Base-by-base conservation (phyloP, 2,113 vertebrate genomes). In the Phalacrocorax pelagicus region DNA sequence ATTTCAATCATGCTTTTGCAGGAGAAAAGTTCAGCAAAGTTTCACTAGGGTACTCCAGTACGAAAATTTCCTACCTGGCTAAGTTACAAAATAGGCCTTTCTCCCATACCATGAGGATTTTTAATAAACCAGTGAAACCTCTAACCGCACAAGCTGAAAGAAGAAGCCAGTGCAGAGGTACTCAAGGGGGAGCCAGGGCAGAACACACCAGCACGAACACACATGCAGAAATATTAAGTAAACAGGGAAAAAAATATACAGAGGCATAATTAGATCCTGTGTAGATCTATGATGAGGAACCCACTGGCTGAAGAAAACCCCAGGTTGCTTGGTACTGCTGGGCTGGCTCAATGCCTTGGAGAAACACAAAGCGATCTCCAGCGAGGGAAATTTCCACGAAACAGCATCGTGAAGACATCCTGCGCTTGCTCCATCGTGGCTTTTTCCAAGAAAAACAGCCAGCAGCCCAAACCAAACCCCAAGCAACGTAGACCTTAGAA, bases 361-460 rank as follows among this genome's bases (percentile, higher is more conserved):
- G 96, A 95, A 98, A 96, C 91, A 94, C 81, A 92, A 40, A 95
- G 81, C 0, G 9, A 97, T 96, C 97, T 92, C 93, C 90, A 97
- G 92, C 6, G 1, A 24, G 95, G 96, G 96, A 98, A 98, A 97
- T 97, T 97, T 97, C 97, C 97, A 98, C 66, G 78, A 90, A 98
- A 92, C 80, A 94, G 92, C 2, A 2, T 79, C 59, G 47, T 74
- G 94, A 97, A 96, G 92, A 96, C 96, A 96, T 97, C 97, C 97
- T 86, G 85, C 44, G 1, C 94, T 96, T 32, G 36, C 95, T 92
- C 71, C 90, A 65, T 77, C 95, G 71, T 15, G 6, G 44, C 20
- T 95, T 92, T 96, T 93, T 97, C 98, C 97, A 98, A 97, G 97
- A 96, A 97, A 97, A 98, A 96, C 95, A 98, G 95, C 85, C 92